These are phyloP conservation scores for Dufourea novaeangliae DNA, from an alignment of 1,140 invertebrate species.

Conservation along the genomic window DNA sequence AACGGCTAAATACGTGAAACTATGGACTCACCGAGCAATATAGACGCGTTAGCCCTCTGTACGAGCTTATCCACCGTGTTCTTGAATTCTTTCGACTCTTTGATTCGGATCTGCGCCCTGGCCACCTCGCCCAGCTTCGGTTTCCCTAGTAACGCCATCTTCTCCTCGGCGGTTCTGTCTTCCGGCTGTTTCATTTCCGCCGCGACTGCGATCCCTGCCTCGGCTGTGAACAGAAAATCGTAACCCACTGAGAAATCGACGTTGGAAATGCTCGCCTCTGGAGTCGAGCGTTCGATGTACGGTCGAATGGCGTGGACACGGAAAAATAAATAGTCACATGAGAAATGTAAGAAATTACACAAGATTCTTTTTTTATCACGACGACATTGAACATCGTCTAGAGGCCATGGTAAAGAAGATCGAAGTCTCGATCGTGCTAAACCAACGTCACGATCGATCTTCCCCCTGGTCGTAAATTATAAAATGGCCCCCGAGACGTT, in stretches of 20 bases:
- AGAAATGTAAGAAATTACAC: too few relatives aligned
- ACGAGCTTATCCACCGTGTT: constrained; percentile 98
- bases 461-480: constrained; percentile 16
- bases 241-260: constrained; percentile 29
- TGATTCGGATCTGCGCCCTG: constrained; percentile 93
- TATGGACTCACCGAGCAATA: constrained; percentile 87
- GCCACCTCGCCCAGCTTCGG: constrained; percentile 93
- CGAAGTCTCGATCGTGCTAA: neutral
- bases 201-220: constrained; percentile 83
- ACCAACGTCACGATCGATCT: neutral
- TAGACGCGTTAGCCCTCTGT: constrained; percentile 96
- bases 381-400: too few relatives aligned
- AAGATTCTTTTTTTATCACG: too few relatives aligned
- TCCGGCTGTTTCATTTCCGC: constrained; percentile 85
- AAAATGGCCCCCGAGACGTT: constrained; percentile 3
- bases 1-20: neutral
- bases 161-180: constrained; percentile 89
- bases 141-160: constrained; percentile 94
- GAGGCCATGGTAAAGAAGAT: too few relatives aligned
- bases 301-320: neutral
- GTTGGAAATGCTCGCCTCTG: neutral
- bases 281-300: neutral
- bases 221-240: constrained; percentile 79
- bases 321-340: too few relatives aligned
- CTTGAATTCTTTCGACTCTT: constrained; percentile 99